Base-by-base conservation (phyloP, 2,888 invertebrate species). In the Tetanocera ferruginea region DNA sequence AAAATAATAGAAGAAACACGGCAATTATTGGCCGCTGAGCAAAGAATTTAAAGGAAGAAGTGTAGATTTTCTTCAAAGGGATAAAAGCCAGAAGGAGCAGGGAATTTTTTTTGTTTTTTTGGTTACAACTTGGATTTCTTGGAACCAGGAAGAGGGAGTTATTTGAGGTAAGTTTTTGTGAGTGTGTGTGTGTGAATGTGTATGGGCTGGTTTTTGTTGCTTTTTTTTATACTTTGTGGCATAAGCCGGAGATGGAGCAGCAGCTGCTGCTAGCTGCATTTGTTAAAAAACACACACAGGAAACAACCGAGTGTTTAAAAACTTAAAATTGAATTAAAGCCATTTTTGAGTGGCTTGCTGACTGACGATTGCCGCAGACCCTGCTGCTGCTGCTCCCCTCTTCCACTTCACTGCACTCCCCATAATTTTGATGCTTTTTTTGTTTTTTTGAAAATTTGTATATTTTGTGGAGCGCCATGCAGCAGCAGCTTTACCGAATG, bases 141-240 rank as follows among this genome's bases (percentile, higher is more conserved):
- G 51, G 19, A 49, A 28, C 5, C 52, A 66, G 51, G 64, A 75
- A 75, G 34, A 66, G 67, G 51, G 52, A 55, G 37, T n/a, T 67
- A n/a, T 51, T 51, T 19, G 51, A 75, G 75, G 75, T 75, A 37
- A 75, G 75, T 75, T n/a, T 28, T 4, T 66, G 66, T 34, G 52
- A n/a, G 11, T 8, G 14, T 51, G 28, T 25, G 25, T 49, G 60
- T 25, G 60, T 4, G 43, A 37, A 2, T 60, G 43, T 51, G 43
- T 60, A 25, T 51, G 34, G 11, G 25, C 23, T 8, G 14, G 14
- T 55, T n/a, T 28, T 34, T 34, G 19, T 70, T 2, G 19, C 28
- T 28, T n/a, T 28, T 28, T 8, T 28, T 23, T 5, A 23, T 14
- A n/a, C 8, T 0, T 11, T 25, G 57, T 28, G 11, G 25, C 25